These are phyloP conservation scores for Zelleria hepariella DNA, from an alignment of 2,888 invertebrate genomes.

Conservation along the genomic window DNA sequence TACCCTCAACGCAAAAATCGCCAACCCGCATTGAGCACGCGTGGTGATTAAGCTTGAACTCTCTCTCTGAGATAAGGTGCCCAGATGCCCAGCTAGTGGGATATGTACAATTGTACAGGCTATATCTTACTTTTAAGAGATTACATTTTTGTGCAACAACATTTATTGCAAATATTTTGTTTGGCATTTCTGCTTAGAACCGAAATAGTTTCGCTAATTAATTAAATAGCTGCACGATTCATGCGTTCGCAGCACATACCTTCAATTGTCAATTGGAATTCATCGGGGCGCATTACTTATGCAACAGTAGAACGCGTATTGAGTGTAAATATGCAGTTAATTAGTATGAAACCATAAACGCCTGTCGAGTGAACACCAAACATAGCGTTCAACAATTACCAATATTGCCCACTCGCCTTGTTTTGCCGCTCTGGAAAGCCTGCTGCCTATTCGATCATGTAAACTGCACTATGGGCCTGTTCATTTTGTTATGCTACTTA, in stretches of 20 bases:
- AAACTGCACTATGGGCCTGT: constrained; percentile 3
- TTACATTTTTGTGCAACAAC: too few species aligned
- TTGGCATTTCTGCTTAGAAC: too few species aligned
- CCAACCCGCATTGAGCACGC: too few species aligned
- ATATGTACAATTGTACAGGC: too few species aligned
- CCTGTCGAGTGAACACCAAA: constrained; percentile 9
- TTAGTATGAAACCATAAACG: constrained; percentile 36
- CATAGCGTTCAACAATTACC: constrained; percentile 4
- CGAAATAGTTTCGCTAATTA: neutral
- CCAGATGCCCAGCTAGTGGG: too few species aligned
- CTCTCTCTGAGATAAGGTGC: too few species aligned
- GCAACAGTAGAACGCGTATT: constrained; percentile 7
- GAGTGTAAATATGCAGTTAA: constrained; percentile 34
- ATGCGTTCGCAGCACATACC: neutral
- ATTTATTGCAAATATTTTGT: too few species aligned
- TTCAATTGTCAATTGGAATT: neutral
- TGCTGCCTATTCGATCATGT: constrained; percentile 4
- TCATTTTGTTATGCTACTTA: constrained; percentile 1
- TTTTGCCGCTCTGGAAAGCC: constrained; percentile 23
- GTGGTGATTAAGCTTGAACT: too few species aligned
- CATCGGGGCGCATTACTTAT: neutral
- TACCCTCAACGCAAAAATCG: too few species aligned
- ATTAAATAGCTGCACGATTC: neutral
- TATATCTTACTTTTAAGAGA: too few species aligned
- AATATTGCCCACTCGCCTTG: neutral